These are phyloP conservation scores for Pseudoatta argentina DNA, from an alignment of 1,140 invertebrate genomes.

Conservation along the genomic window DNA sequence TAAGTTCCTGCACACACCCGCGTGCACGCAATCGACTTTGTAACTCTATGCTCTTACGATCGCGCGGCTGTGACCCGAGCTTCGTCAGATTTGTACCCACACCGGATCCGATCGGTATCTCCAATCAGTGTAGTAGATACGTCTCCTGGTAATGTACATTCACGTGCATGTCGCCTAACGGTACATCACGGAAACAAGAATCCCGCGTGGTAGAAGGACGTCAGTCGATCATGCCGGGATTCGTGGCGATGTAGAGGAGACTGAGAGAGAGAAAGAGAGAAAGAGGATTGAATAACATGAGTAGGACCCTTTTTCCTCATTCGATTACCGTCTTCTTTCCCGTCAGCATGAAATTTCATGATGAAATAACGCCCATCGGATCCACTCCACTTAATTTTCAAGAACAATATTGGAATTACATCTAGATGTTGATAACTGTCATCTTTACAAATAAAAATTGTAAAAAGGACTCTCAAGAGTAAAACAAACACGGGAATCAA, in stretches of 20 bases:
- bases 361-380: not conserved
- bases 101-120: constrained; percentile 68
- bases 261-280: not conserved
- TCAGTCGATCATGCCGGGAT: constrained; percentile 59
- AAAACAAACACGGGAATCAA: no score
- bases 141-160: constrained; percentile 68
- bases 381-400: constrained; percentile 11
- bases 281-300: constrained; percentile 59
- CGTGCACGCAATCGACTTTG: constrained; percentile 47
- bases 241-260: constrained; percentile 29
- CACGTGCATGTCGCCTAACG: constrained; percentile 70
- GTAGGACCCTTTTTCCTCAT: not conserved
- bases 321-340: constrained; percentile 3
- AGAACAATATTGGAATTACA: not conserved
- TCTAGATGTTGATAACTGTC: not conserved
- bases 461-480: no score
- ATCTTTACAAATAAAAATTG: not conserved
- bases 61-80: constrained; percentile 22
- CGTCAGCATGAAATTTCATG: constrained; percentile 16
- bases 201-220: constrained; percentile 66
- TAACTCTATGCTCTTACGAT: constrained; percentile 38
- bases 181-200: constrained; percentile 62
- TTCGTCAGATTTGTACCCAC: constrained; percentile 26
- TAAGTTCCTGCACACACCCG: constrained; percentile 16
- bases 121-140: constrained; percentile 66